Conservation (phyloP, 1,140 invertebrate genomes). For the Bombus polaris region DNA sequence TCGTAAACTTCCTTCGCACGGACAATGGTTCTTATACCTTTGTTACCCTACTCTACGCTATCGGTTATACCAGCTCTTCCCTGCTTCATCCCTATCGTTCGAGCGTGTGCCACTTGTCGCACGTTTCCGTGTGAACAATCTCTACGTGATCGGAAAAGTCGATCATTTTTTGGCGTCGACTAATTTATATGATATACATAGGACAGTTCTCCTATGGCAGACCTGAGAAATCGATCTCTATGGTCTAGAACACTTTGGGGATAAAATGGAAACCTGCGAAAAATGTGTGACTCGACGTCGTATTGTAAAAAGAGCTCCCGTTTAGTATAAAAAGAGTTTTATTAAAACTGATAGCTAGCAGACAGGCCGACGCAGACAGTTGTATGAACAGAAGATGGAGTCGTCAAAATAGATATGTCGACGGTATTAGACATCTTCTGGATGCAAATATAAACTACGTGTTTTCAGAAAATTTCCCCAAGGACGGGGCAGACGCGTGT, state of each 20-base stretch:
- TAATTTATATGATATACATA: neutral
- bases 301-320: neutral
- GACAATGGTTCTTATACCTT: neutral
- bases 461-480: constrained; percentile 45
- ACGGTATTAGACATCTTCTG: constrained; percentile 27
- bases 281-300: neutral
- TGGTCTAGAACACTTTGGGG: neutral
- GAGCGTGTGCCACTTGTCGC: neutral
- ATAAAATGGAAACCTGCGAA: neutral
- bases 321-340: constrained; percentile 11
- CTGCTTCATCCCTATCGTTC: neutral
- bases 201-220: no score
- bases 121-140: neutral
- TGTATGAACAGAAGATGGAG: neutral
- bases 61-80: neutral
- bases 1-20: constrained; percentile 33
- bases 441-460: constrained; percentile 16
- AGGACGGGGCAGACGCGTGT: neutral
- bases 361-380: neutral
- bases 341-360: constrained; percentile 34
- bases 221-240: no score
- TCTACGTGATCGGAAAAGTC: neutral
- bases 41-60: neutral
- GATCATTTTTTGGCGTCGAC: neutral
- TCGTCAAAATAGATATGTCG: constrained; percentile 14